Evolutionary conservation across 2,113 vertebrate genomes (phyloP), one percentile per base, ranked within the genome.

Genomic region (Budorcas taxicolor): DNA sequence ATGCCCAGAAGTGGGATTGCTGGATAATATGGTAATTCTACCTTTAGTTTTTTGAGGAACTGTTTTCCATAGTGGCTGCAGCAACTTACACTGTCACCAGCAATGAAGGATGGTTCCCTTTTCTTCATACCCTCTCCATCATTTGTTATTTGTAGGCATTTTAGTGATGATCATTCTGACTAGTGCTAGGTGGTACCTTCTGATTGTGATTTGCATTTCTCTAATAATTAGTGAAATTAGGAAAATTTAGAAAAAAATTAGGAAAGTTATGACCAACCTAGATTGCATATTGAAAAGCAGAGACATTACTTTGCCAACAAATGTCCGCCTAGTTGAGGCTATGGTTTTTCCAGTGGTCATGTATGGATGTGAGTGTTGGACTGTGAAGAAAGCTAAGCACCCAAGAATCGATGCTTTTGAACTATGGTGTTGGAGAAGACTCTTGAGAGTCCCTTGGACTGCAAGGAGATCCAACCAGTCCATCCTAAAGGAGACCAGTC

Each of bases 271-370:
- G 57, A 27, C 4, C 57, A 27, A 58, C 11, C 25, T 58, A 58
- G 25, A 58, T 29, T 58, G 25, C 2, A 58, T 58, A 58, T 58
- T 58, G 29, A 58, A 58, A 58, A 58, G 57, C 11, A 58, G 57
- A 58, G 25, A 58, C 2, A 58, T 58, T 58, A 13, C 11, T 29
- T 58, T 58, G 57, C 25, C 57, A 29, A 2, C 57, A 29, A 58
- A 29, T 2, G 25, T 29, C 5, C 0, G 2, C 29, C 25, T 58
- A 58, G 25, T 58, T 0, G 11, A 58, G 25, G 57, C 25, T 58
- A 58, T 58, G 57, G 57, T 58, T 58, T 58, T 58, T 29, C 57
- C 57, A 58, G 11, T 58, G 57, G 57, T 29, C 57, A 58, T 58
- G 25, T 58, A 29, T 58, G 9, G 11, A 58, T 58, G 11, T 27